Evolutionary conservation across 1,140 invertebrate genomes (phyloP).

Genomic region (Aphelenchoides fujianensis): DNA sequence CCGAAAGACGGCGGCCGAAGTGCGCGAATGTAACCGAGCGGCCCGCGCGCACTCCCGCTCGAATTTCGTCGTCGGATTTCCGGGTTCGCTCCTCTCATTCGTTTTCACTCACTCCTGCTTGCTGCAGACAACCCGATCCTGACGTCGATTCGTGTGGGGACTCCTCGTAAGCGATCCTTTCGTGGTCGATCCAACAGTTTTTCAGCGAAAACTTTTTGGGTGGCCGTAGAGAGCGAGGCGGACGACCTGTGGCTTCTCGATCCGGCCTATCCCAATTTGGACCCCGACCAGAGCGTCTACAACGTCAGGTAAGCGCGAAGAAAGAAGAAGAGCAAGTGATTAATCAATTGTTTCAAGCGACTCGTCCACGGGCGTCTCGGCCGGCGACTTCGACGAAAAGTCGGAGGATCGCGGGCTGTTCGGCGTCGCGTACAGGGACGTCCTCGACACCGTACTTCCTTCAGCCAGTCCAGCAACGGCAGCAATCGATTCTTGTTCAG

Average conservation of each 20-base stretch:
- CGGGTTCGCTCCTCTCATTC: background rate
- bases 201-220: background rate
- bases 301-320: background rate
- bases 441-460: background rate
- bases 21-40: background rate
- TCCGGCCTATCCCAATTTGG: background rate
- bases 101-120: background rate
- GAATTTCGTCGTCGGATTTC: background rate
- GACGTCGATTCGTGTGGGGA: background rate
- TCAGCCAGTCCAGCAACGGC: background rate
- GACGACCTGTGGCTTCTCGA: background rate
- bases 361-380: background rate
- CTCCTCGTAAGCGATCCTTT: background rate
- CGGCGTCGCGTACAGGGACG: background rate
- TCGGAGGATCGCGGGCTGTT: background rate
- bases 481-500: background rate
- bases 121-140: background rate
- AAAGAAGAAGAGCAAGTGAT: background rate
- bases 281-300: background rate
- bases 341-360: background rate
- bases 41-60: background rate
- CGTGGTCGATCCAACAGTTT: background rate
- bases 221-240: background rate
- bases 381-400: background rate
- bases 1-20: background rate